Percentiles rank a stretch among this genome's conserved stretches.
Evolutionary conservation across 2,113 vertebrate genomes (phyloP).

Genomic region (Podilymbus podiceps): DNA sequence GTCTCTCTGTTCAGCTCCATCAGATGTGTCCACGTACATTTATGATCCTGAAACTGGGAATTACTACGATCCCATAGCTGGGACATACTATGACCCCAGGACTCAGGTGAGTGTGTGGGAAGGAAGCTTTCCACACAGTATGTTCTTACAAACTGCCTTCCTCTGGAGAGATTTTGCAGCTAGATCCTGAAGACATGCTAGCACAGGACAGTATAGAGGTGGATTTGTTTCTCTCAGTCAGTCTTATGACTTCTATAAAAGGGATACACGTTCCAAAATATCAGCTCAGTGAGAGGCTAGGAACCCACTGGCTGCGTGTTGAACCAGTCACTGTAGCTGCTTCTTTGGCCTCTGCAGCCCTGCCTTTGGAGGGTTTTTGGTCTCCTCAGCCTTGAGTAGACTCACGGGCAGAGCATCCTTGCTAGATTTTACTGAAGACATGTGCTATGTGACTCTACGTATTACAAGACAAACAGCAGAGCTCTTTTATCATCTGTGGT

Average conservation of each 20-base stretch:
- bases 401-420: not conserved
- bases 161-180: not conserved
- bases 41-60: slow-evolving; percentile 95
- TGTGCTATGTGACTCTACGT: not conserved
- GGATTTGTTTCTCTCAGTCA: not conserved
- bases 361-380: not conserved
- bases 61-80: slow-evolving; percentile 94
- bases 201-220: not conserved
- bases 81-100: slow-evolving; percentile 89
- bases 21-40: slow-evolving; percentile 88
- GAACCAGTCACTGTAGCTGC: not conserved
- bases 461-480: not conserved
- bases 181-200: not conserved
- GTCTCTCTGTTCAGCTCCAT: slow-evolving; percentile 75
- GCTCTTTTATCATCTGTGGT: not conserved
- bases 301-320: not conserved
- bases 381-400: not conserved
- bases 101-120: slow-evolving; percentile 81
- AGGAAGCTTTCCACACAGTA: not conserved
- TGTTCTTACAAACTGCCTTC: not conserved
- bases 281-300: not conserved
- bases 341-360: not conserved
- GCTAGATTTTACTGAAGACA: not conserved
- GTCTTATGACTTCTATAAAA: not conserved
- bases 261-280: not conserved